These are phyloP conservation scores for Crossaster papposus DNA, from an alignment of 53 echinoderm and acorn worm genomes.

Conservation along the genomic window DNA sequence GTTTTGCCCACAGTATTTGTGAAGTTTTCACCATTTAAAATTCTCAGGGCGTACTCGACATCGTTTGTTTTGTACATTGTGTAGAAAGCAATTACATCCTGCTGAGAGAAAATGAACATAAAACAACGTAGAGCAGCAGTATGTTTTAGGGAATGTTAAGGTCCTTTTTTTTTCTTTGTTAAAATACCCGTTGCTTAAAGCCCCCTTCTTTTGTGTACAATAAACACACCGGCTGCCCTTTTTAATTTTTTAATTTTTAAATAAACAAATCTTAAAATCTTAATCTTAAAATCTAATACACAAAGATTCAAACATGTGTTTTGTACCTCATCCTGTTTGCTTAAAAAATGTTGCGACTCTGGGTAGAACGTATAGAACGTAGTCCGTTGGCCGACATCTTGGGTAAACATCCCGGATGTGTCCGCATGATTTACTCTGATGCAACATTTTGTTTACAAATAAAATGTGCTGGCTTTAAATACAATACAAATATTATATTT, in stretches of 20 bases:
- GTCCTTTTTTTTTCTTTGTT: no score
- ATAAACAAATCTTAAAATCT: no score
- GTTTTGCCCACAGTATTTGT: neutral
- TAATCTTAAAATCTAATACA: no score
- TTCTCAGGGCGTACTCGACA: slow-evolving; percentile 71
- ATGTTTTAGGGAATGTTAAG: no score
- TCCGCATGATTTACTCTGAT: slow-evolving; percentile 85
- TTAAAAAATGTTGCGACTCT: slow-evolving; percentile 83
- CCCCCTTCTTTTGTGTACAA: no score
- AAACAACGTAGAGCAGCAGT: neutral
- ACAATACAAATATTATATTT: no score
- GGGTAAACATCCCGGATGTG: slow-evolving; percentile 70
- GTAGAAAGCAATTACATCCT: slow-evolving; percentile 74
- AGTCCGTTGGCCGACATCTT: slow-evolving; percentile 88
- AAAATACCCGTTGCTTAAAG: no score
- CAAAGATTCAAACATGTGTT: no score
- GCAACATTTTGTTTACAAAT: neutral
- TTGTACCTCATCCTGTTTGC: slow-evolving; percentile 70
- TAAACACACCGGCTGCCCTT: no score
- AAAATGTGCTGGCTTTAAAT: neutral
- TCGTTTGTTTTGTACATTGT: slow-evolving; percentile 83
- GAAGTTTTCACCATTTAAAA: slow-evolving; percentile 46
- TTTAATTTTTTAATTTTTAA: no score
- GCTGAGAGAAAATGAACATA: neutral
- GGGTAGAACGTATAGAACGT: slow-evolving; percentile 96